Evolutionary conservation across 2,888 invertebrate genomes (phyloP).

Genomic region (Eilema griseolum): DNA sequence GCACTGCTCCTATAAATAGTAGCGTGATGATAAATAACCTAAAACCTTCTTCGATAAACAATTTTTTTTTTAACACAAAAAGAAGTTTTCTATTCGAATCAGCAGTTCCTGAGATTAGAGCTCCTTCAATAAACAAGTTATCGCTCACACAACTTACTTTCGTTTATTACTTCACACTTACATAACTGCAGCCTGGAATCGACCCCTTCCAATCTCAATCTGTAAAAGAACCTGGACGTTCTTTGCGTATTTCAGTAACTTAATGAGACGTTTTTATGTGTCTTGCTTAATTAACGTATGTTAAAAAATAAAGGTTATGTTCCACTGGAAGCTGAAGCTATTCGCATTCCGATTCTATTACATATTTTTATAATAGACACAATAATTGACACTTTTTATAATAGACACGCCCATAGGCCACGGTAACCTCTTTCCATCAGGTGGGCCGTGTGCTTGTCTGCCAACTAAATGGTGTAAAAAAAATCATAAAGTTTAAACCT

Average conservation of each 20-base stretch:
- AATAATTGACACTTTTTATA: background rate
- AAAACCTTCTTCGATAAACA: too few relatives aligned
- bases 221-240: background rate
- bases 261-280: conserved; percentile 13
- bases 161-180: background rate
- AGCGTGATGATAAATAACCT: too few relatives aligned
- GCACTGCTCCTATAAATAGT: too few relatives aligned
- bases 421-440: too few relatives aligned
- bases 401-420: too few relatives aligned
- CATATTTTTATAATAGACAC: background rate
- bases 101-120: too few relatives aligned
- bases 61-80: too few relatives aligned
- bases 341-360: background rate
- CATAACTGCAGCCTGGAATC: background rate
- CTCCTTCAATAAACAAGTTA: background rate
- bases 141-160: background rate
- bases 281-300: conserved; percentile 14
- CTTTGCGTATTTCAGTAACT: background rate
- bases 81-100: too few relatives aligned
- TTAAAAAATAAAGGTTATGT: conserved; percentile 8
- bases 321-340: background rate
- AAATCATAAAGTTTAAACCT: too few relatives aligned
- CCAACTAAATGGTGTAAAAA: too few relatives aligned
- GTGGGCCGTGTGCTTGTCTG: too few relatives aligned
- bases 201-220: background rate